Evolutionary conservation across 2,888 invertebrate species (phyloP).

Genomic region (Trypoxylon attenuatum): DNA sequence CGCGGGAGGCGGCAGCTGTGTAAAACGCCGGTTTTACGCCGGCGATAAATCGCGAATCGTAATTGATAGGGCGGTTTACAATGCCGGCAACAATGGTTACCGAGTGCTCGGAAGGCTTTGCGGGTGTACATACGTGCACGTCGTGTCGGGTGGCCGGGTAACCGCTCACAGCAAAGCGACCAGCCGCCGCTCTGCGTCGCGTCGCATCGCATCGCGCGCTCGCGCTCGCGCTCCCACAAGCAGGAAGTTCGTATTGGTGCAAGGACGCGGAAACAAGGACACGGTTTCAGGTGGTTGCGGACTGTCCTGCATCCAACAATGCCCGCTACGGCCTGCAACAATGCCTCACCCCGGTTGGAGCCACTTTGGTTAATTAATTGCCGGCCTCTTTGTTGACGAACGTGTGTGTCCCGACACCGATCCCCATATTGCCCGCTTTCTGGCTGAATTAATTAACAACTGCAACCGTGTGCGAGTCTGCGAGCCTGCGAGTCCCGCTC

Average conservation of each 20-base stretch:
- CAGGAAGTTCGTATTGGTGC: conserved; percentile 41
- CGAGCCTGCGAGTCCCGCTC: too few species aligned
- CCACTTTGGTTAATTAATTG: conserved; percentile 58
- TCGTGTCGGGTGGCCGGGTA: too few species aligned
- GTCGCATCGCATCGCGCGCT: too few species aligned
- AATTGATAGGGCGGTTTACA: conserved; percentile 48
- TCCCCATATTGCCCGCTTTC: conserved; percentile 42
- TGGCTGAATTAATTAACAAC: conserved; percentile 52
- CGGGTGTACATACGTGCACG: too few species aligned
- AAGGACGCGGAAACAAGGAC: conserved; percentile 51
- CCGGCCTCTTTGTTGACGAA: conserved; percentile 54
- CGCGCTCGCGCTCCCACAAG: too few species aligned
- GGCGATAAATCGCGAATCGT: conserved; percentile 49
- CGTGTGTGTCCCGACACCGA: conserved; percentile 38
- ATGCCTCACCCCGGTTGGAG: conserved; percentile 29
- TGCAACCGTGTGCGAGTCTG: too few species aligned
- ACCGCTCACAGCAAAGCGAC: too few species aligned
- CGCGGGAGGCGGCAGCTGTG: neutral
- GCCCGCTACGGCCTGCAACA: conserved; percentile 40
- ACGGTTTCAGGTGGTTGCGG: conserved; percentile 34
- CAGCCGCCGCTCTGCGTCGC: too few species aligned
- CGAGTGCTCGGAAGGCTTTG: too few species aligned
- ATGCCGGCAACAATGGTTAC: conserved; percentile 30
- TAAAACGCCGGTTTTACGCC: conserved; percentile 31
- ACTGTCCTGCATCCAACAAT: conserved; percentile 38